A percentile compares a stretch with the other conserved stretches of the same genome.
These are phyloP conservation scores for Panopea generosa DNA, from an alignment of 2,888 invertebrate species.

Conservation along the genomic window DNA sequence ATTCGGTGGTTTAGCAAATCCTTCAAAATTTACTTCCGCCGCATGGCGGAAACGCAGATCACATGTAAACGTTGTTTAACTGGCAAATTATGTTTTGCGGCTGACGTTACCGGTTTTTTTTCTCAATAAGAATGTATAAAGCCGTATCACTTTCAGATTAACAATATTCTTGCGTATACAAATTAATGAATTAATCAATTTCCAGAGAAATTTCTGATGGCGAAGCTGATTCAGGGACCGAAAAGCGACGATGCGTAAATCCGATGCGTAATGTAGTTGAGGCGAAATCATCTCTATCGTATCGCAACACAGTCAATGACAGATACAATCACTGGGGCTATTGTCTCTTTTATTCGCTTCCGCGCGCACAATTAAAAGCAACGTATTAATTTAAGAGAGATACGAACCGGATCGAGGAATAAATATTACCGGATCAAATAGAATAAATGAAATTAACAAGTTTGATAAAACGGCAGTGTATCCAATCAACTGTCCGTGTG, in stretches of 20 bases:
- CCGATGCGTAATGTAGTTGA: conserved; percentile 14
- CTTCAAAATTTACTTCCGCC: no score
- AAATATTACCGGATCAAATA: conserved; percentile 43
- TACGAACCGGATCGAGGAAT: conserved; percentile 29
- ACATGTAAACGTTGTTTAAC: no score
- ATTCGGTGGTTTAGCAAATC: no score
- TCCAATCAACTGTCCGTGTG: conserved; percentile 12
- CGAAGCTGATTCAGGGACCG: neutral
- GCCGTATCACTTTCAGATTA: conserved; percentile 14
- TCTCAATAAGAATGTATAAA: neutral
- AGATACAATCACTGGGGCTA: conserved; percentile 33
- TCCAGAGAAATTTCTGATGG: conserved; percentile 8
- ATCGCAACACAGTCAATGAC: conserved; percentile 11
- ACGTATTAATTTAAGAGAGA: conserved; percentile 42
- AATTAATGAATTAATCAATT: conserved; percentile 28
- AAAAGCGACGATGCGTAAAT: conserved; percentile 5
- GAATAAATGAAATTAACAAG: conserved; percentile 43
- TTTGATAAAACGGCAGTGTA: conserved; percentile 18
- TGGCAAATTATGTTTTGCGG: no score
- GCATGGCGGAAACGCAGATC: no score
- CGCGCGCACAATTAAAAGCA: conserved; percentile 45
- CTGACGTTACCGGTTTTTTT: no score
- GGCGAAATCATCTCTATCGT: conserved; percentile 20
- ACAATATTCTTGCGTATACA: neutral
- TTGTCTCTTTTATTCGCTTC: conserved; percentile 42